A percentile compares a stretch with the other conserved stretches of the same genome.
Conservation (phyloP, 2,888 invertebrate species). For the Andrena fulva region DNA sequence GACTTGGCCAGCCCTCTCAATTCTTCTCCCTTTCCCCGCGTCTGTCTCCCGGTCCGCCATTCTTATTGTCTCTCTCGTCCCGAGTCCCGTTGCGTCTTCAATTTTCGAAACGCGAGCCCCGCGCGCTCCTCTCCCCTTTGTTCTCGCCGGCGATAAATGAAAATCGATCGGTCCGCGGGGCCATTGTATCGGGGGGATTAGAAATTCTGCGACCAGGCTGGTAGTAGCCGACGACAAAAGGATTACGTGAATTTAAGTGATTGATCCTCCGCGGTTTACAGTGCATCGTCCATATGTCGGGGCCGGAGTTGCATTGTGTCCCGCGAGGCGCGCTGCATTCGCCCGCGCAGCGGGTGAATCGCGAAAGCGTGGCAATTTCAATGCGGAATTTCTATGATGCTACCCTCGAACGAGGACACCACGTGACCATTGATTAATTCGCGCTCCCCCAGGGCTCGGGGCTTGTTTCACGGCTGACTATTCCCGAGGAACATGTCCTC, state of each 20-base stretch:
- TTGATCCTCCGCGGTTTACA: conserved; percentile 40
- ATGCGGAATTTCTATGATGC: conserved; percentile 48
- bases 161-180: conserved; percentile 20
- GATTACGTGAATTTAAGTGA: conserved; percentile 53
- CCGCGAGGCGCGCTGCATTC: conserved; percentile 1
- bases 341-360: conserved; percentile 36
- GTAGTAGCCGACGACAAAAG: conserved; percentile 13
- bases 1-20: not conserved
- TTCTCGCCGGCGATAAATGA: conserved; percentile 22
- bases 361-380: conserved; percentile 49
- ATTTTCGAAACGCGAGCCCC: conserved; percentile 20
- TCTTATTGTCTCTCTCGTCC: conserved; percentile 12
- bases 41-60: not conserved
- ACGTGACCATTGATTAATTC: conserved; percentile 3
- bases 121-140: conserved; percentile 1
- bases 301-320: conserved; percentile 34
- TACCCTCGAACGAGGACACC: not conserved
- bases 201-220: not conserved
- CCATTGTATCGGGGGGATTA: conserved; percentile 10
- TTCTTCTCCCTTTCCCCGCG: not conserved
- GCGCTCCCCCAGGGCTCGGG: too few relatives aligned
- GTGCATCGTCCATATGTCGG: conserved; percentile 15
- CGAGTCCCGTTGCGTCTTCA: not conserved
- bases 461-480: too few relatives aligned
- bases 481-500: too few relatives aligned